phyloP scores from a whole-genome alignment of 2,888 invertebrate genomes.

The Argyresthia goedartella region DNA sequence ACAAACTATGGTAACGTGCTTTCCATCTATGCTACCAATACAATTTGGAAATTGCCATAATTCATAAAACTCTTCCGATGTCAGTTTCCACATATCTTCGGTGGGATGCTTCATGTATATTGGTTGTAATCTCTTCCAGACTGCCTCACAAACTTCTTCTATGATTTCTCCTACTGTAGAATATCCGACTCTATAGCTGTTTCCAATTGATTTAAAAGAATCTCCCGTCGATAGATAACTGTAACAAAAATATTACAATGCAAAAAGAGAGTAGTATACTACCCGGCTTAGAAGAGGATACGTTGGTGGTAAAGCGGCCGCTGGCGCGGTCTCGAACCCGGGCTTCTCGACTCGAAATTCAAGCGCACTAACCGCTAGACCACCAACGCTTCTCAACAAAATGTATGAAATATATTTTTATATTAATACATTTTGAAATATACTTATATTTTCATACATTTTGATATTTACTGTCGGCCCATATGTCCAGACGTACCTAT shows the following conservation, averaged over 20 bases:
- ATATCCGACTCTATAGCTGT: conserved; percentile 8
- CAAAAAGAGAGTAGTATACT: not conserved
- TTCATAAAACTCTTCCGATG: conserved; percentile 8
- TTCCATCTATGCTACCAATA: conserved; percentile 13
- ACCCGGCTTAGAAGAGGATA: too few species aligned
- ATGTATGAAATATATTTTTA: too few species aligned
- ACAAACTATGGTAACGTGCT: conserved; percentile 11
- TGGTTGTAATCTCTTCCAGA: conserved; percentile 11
- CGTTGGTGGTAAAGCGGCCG: too few species aligned
- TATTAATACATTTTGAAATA: conserved; percentile 3
- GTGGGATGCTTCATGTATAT: conserved; percentile 11
- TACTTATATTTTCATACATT: not conserved
- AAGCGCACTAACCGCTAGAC: not conserved
- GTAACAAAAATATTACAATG: conserved; percentile 4
- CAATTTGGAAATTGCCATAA: conserved; percentile 14
- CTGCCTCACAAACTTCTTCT: conserved; percentile 8
- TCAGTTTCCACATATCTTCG: conserved; percentile 9
- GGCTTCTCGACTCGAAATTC: not conserved
- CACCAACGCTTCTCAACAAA: not conserved
- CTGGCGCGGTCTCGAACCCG: too few species aligned
- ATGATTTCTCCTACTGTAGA: conserved; percentile 8
- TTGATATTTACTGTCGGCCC: too few species aligned
- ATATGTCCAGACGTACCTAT: too few species aligned
- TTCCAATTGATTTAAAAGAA: conserved; percentile 5
- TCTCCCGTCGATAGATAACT: conserved; percentile 10